Conservation (phyloP, 53 echinoderm and acorn worm species). For the Astropecten irregularis region DNA sequence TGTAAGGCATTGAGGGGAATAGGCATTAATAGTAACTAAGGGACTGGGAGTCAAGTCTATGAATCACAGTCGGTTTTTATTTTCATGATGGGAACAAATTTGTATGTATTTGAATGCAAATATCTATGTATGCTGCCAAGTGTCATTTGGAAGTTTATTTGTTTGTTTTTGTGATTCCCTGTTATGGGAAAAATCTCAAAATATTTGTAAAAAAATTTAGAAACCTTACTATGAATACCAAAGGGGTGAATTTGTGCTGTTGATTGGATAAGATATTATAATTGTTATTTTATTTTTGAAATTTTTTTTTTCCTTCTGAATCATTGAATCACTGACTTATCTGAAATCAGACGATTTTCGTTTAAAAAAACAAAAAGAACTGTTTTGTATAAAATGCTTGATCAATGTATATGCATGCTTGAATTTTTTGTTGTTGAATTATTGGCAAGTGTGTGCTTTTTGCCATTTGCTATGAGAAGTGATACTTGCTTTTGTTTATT, state of each 20-base stretch:
- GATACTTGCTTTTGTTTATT: too few relatives aligned
- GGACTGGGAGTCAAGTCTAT: too few relatives aligned
- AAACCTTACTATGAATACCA: too few relatives aligned
- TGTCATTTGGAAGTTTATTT: neutral
- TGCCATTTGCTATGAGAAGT: neutral
- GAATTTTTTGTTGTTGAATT: neutral
- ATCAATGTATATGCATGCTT: neutral
- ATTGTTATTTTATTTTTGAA: too few relatives aligned
- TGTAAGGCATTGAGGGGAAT: too few relatives aligned
- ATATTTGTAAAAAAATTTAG: too few relatives aligned
- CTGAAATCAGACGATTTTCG: constrained; percentile 38
- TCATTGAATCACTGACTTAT: neutral
- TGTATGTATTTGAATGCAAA: constrained; percentile 39
- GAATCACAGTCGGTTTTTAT: too few relatives aligned
- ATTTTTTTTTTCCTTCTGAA: constrained; percentile 8
- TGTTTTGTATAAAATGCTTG: constrained; percentile 55
- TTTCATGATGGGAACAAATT: neutral
- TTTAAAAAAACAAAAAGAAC: neutral
- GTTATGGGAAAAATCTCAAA: too few relatives aligned
- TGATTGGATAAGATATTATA: too few relatives aligned
- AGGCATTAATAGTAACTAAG: too few relatives aligned
- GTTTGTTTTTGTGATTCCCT: neutral
- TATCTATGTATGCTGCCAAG: constrained; percentile 40
- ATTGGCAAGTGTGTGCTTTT: constrained; percentile 32
- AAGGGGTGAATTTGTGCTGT: constrained; percentile 33